Base-by-base conservation (phyloP, 2,888 invertebrate species). In the Lysandra coridon region DNA sequence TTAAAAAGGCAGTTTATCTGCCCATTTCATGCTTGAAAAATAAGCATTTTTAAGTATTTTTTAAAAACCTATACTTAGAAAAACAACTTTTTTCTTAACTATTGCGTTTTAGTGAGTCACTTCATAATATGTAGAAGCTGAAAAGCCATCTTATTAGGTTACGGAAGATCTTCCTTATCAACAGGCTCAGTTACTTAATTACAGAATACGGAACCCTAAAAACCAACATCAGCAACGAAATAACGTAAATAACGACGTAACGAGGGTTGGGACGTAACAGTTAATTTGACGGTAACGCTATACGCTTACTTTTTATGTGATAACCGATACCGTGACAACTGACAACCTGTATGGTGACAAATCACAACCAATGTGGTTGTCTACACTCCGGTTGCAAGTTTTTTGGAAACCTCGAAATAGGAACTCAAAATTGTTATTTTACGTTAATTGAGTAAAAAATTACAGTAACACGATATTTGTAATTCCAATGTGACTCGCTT, bases 221-320 rank as follows among this genome's bases (percentile, higher is more conserved):
- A 64, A 23, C 64, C 12, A 30, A 64, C 64, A 30, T 4, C 57
- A 57, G 17, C 17, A 57, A 57, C 17, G 4, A 49, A 49, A 10
- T 49, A 49, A 64, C 1, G 64, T 64, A 64, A 64, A 64, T 64
- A 30, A 64, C 64, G 23, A 64, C 7, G 2, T 64, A 64, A 30
- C 64, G 30, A 64, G 64, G 64, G 64, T 3, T 30, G 64, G 64
- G 12, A 64, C 30, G 23, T 64, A 64, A 12, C 64, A 3, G 64
- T 64, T 64, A 64, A 64, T 64, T 64, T 64, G 64, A 64, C 30
- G 64, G 64, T 30, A 30, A 64, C 30, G 64, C 30, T 30, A 64
- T 12, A 64, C 64, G 23, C 12, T 64, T 64, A 64, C 30, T 30
- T 64, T 64, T 64, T 64, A 64, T 30, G 64, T 64, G 30, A 64